Conservation (phyloP, 2,797 vertebrate genomes). For the Dendrocincla fuliginosa region DNA sequence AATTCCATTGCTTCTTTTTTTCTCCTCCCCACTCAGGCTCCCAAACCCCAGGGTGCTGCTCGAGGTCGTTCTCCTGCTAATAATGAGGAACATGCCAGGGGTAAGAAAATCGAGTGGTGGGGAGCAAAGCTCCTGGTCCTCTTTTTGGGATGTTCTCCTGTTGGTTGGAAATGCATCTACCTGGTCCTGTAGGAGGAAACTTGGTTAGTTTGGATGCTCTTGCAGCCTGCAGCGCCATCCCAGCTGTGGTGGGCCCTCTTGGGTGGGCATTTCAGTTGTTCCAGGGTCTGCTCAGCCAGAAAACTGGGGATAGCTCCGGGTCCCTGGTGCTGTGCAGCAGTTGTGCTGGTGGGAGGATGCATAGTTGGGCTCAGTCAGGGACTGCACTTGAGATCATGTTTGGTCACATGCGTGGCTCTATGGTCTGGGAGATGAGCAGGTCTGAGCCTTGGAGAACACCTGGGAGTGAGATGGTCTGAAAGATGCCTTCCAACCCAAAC, state of each 20-base stretch:
- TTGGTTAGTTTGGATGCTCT: neutral
- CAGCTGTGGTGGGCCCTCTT: neutral
- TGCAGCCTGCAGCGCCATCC: neutral
- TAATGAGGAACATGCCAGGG: neutral
- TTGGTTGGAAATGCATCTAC: neutral
- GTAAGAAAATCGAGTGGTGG: rapidly evolving
- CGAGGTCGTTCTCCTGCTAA: neutral
- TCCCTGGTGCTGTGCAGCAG: rapidly evolving
- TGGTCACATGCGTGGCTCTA: neutral
- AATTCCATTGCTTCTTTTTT: neutral
- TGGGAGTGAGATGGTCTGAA: rapidly evolving
- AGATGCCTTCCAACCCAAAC: neutral
- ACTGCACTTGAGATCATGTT: neutral
- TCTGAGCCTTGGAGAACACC: rapidly evolving
- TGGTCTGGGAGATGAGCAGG: neutral
- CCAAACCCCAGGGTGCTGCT: neutral
- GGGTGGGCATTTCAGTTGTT: neutral
- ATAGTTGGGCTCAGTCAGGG: neutral
- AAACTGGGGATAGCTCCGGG: neutral
- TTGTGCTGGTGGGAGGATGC: neutral
- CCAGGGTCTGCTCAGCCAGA: neutral
- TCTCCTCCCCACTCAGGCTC: neutral
- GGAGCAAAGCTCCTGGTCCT: neutral
- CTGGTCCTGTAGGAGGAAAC: neutral
- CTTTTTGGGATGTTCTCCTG: neutral